Evolutionary conservation across 2,888 invertebrate genomes (phyloP), one percentile per base, ranked within the genome.

Genomic region (Notodonta dromedarius): DNA sequence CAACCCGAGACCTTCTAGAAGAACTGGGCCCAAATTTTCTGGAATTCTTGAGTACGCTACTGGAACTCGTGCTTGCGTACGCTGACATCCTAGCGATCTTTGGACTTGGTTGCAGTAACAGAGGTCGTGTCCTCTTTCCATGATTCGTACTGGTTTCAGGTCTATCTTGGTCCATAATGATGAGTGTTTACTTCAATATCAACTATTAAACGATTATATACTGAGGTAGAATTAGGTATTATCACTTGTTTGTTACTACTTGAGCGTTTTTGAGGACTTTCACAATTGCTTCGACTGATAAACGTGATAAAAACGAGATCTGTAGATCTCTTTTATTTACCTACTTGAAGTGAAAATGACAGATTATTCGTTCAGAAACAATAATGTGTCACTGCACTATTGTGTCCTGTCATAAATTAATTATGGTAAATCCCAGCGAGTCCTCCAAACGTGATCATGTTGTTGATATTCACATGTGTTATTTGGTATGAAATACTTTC

Each of bases 91-190:
- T 85, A 44, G 91, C 83, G 59, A 92, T 85, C 82, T 92, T 93
- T 59, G 90, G 83, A 80, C 85, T 89, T 11, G 91, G 87, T 76
- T 89, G 90, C 56, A 90, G 72, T 73, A 92, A 82, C 83, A 91
- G 86, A 85, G 92, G 91, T 85, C 90, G 88, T 78, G 89, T 86
- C 83, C 93, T 88, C 82, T 93, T 93, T 80, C 91, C 92, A 71
- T 85, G 86, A 75, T 85, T 90, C 61, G 87, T 76, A 81, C 86
- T 89, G 74, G 82, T 84, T 76, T 89, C 90, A 75, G 90, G 84
- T 73, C 79, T 86, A 59, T 91, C 90, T 83, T 86, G 89, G 84
- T 93, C 92, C 93, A 92, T 93, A 79, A 74, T 83, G 79, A 67
- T 66, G 48, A 44, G 58, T 67, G 32, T 65, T 60, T 55, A 64